Evolutionary conservation across 35 echinoderm and acorn worm genomes (phyloP), one percentile per base, ranked within the genome.

Genomic region (Apostichopus japonicus): DNA sequence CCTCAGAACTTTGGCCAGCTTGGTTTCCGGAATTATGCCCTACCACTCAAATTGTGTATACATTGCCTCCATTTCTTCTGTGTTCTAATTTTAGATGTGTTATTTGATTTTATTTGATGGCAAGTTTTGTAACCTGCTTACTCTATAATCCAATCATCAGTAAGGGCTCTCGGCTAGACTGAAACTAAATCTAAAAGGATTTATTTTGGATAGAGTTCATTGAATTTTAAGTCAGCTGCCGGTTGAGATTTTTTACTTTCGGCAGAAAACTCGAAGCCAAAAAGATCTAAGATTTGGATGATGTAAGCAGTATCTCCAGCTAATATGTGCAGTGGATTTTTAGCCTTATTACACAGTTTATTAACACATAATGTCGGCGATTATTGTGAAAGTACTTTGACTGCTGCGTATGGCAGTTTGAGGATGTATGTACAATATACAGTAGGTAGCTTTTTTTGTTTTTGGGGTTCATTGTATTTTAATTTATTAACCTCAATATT

Each of bases 131-230:
- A 25, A 78, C 77, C 77, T 33, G 23, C 51, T 78, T 23, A 78
- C 77, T 33, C 51, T 25, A 78, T 78, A 78, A 78, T 23, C 77
- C 77, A 15, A 25, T 78, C 77, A 78, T 78, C 77, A 78, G 17
- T 78, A 10, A 33, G 23, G 6, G 77, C 77, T 78, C 17, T 78
- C 51, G 21, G 77, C 17, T 6, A 78, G 77, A 78, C 23, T 33
- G 23, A 10, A 24, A 78, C 9, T 78, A 9, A 10, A 4, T 5
- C 4, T 10, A 78, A 44, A 44, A 44, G 33, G 33, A 44, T 44
- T 78, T 23, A 78, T 22, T 23, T 78, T 22, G 77, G 23, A 6
- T 22, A 78, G 77, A 78, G 77, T 78, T 78, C 19, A 78, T 78
- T 23, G 19, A 10, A 78, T 78, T 22, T 78, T 78, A 78, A 78